These are phyloP conservation scores for Lucifuga dentata DNA, from an alignment of 2,113 vertebrate genomes.

Conservation along the genomic window DNA sequence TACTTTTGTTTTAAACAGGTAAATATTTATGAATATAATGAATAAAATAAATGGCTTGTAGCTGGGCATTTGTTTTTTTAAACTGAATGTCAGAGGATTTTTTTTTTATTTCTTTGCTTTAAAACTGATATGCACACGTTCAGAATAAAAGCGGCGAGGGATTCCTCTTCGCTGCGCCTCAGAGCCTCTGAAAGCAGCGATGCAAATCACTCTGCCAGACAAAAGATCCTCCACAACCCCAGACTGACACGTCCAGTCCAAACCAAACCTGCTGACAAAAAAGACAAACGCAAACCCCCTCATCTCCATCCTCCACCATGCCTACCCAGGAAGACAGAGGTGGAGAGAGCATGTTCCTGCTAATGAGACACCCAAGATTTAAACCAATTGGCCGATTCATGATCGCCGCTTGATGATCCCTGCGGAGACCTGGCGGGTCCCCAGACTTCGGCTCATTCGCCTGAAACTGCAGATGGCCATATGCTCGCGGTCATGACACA, in stretches of 20 bases:
- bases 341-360: conserved; percentile 62
- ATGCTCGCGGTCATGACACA: conserved; percentile 89
- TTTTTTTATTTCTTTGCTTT: background rate
- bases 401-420: conserved; percentile 70
- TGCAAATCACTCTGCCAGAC: conserved; percentile 78
- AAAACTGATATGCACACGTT: conserved; percentile 37
- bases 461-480: conserved; percentile 82
- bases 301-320: background rate
- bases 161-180: conserved; percentile 39
- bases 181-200: conserved; percentile 21
- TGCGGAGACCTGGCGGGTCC: conserved; percentile 1
- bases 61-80: conserved; percentile 3
- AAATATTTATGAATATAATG: too few relatives aligned
- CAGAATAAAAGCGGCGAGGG: conserved; percentile 30
- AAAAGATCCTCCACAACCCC: conserved; percentile 21
- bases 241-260: conserved; percentile 40
- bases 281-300: background rate
- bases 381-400: conserved; percentile 90
- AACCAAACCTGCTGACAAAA: background rate
- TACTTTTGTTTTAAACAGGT: too few relatives aligned
- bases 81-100: background rate
- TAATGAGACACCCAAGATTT: conserved; percentile 88
- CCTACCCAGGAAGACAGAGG: conserved; percentile 55
- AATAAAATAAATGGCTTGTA: background rate
- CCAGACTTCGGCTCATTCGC: conserved; percentile 6